Percentiles rank a stretch among this genome's conserved stretches.
phyloP scores from a whole-genome alignment of 2,113 vertebrate genomes.

The Periophthalmodon schlosseri region DNA sequence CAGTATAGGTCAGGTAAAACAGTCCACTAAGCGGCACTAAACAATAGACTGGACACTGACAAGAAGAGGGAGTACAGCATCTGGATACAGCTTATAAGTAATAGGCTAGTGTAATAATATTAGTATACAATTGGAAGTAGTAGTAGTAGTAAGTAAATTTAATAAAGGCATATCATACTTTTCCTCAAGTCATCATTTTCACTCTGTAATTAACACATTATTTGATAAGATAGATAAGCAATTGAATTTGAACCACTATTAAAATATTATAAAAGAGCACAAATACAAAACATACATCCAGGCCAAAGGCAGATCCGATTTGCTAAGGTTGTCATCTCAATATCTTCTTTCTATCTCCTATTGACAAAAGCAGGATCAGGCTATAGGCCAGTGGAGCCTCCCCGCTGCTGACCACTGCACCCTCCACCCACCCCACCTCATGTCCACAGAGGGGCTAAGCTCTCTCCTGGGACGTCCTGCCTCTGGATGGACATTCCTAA shows the following conservation, averaged over 20 bases:
- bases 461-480: conserved; percentile 70
- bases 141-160: too few relatives aligned
- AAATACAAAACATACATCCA: background rate
- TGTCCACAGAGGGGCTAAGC: conserved; percentile 53
- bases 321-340: background rate
- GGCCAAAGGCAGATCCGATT: background rate
- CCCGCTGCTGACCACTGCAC: conserved; percentile 43
- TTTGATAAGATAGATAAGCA: too few relatives aligned
- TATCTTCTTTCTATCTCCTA: background rate
- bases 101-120: too few relatives aligned
- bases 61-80: background rate
- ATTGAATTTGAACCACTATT: too few relatives aligned
- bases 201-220: too few relatives aligned
- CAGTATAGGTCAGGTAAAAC: background rate
- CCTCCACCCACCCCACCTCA: conserved; percentile 7
- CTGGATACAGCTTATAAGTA: background rate
- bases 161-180: too few relatives aligned
- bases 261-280: too few relatives aligned
- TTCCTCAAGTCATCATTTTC: too few relatives aligned
- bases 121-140: too few relatives aligned
- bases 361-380: conserved; percentile 10
- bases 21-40: background rate
- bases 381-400: conserved; percentile 3
- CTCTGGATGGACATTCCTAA: conserved; percentile 62
- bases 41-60: background rate